Base-by-base conservation (phyloP, 2,113 vertebrate species). In the Trematomus loennbergii region DNA sequence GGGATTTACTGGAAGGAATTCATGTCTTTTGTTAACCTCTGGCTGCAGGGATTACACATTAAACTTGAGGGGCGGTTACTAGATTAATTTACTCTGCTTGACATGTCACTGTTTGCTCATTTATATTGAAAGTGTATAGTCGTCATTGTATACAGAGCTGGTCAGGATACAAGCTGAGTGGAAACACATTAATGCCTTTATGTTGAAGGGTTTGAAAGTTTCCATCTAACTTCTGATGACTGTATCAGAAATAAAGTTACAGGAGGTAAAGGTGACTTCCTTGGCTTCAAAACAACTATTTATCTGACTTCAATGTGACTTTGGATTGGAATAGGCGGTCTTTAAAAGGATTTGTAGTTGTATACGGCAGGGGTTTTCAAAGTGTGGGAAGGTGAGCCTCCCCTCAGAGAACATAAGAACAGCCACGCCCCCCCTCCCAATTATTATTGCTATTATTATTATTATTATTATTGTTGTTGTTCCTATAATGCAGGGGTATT, bases 1-100 rank as follows among this genome's bases (percentile, higher is more conserved):
- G 84, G 86, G 87, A 87, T 89, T 93, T 92, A 91, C 89, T 87
- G 87, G 91, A 91, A 90, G 81, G 80, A 70, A 18, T 91, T 85
- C 80, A 83, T 86, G 75, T 90, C 85, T 89, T 86, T 86, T 86
- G 88, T 92, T 89, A 89, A 88, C 86, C 88, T 78, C 81, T 81
- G 87, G 20, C 73, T 85, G 74, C 81, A 83, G 78, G 80, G 83
- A 89, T 89, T 91, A 88, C 85, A 74, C 85, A 78, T 87, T 82
- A 85, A 85, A 81, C 70, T 69, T 48, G 20, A 69, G 15, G 64
- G 45, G 71, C 60, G 76, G 73, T 40, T 82, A 7, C 50, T 20
- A 45, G 49, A 73, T 80, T 45, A 45, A 66, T 87, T 83, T 50
- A 45, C 62, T 18, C 12, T 62, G 83, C 43, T 58, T 71, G 50